Conservation (phyloP, 2,113 vertebrate species). For the Genyomyrus donnyi region DNA sequence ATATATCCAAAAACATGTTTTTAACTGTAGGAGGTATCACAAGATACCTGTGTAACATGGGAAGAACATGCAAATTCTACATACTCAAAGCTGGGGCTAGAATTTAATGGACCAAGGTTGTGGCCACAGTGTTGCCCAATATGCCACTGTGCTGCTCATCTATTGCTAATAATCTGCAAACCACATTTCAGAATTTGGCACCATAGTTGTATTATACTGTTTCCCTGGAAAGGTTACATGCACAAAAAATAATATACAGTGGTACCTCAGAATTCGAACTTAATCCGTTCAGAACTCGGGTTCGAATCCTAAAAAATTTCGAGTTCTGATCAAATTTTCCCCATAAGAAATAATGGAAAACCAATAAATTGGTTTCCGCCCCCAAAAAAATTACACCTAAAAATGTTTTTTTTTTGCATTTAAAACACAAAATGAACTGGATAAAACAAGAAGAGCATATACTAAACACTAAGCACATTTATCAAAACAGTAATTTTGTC, state of each 20-base stretch:
- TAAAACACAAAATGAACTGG: too few relatives aligned
- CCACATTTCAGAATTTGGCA: slow-evolving; percentile 7
- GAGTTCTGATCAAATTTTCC: too few relatives aligned
- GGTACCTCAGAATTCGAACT: too few relatives aligned
- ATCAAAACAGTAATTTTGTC: too few relatives aligned
- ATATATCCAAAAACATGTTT: neutral
- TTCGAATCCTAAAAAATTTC: too few relatives aligned
- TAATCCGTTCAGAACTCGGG: too few relatives aligned
- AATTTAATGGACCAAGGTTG: neutral
- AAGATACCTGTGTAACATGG: neutral
- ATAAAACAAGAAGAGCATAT: too few relatives aligned
- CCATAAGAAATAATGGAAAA: too few relatives aligned
- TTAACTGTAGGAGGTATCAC: neutral
- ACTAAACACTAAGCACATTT: too few relatives aligned
- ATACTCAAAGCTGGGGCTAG: neutral
- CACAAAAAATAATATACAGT: neutral
- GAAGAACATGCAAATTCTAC: neutral
- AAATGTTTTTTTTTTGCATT: too few relatives aligned
- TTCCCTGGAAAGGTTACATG: slow-evolving; percentile 7
- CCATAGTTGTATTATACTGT: neutral
- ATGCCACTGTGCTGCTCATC: neutral
- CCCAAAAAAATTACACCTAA: too few relatives aligned
- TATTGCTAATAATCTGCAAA: slow-evolving; percentile 12
- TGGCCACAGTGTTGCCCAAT: neutral
- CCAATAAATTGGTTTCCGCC: too few relatives aligned